phyloP scores from a whole-genome alignment of 2,888 invertebrate genomes.

The Luffia ferchaultella region DNA sequence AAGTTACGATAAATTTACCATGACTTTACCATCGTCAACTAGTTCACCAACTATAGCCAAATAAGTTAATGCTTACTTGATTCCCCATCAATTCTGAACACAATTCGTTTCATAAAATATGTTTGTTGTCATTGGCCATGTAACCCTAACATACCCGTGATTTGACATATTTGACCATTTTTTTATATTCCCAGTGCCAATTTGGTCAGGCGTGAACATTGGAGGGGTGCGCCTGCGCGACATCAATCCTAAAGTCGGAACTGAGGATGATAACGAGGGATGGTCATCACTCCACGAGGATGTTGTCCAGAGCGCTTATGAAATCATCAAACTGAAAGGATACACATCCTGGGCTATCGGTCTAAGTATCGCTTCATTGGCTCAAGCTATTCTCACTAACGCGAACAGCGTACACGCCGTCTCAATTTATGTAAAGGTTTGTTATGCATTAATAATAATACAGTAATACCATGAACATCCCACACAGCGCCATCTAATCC shows the following conservation, averaged over 20 bases:
- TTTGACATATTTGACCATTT: too few species aligned
- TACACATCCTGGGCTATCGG: constrained; percentile 94
- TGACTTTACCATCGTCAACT: too few species aligned
- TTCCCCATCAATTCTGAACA: too few species aligned
- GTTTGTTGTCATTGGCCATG: too few species aligned
- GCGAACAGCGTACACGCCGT: constrained; percentile 79
- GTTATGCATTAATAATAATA: constrained; percentile 11
- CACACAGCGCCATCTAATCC: too few species aligned
- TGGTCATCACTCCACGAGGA: constrained; percentile 81
- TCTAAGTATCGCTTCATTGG: constrained; percentile 76
- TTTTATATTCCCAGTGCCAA: constrained; percentile 81
- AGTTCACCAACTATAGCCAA: too few species aligned
- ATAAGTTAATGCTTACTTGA: too few species aligned
- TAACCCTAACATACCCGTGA: too few species aligned
- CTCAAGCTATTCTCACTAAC: constrained; percentile 76
- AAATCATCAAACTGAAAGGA: constrained; percentile 87
- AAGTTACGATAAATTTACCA: too few species aligned
- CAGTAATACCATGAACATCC: too few species aligned
- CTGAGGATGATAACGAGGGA: constrained; percentile 76
- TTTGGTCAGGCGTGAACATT: constrained; percentile 94
- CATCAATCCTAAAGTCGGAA: constrained; percentile 77
- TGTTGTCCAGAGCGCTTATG: constrained; percentile 87
- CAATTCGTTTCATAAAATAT: too few species aligned
- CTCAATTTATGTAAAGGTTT: constrained; percentile 79
- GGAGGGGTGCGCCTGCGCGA: constrained; percentile 87